Evolutionary conservation across 2,797 vertebrate species (phyloP).

Genomic region (Catharus ustulatus): DNA sequence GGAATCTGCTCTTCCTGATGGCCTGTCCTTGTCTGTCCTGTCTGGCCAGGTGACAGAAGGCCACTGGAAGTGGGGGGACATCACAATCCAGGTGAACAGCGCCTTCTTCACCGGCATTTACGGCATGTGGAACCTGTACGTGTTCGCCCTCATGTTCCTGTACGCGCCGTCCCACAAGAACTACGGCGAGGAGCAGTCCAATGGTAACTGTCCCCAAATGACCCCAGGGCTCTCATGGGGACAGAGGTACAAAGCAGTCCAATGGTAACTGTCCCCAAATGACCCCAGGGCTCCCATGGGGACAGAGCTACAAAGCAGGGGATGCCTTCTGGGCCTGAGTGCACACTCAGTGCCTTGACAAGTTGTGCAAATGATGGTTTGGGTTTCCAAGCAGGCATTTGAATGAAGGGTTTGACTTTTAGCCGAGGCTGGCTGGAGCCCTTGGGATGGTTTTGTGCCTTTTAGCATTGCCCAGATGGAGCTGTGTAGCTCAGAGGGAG

Average conservation of each 20-base stretch:
- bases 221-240: background rate
- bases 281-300: no score
- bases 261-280: no score
- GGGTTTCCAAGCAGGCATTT: background rate
- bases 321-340: background rate
- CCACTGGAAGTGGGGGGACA: conserved; percentile 93
- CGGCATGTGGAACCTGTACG: conserved; percentile 99
- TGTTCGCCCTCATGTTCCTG: conserved; percentile 97
- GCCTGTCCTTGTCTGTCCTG: fast-evolving
- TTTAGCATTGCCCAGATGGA: background rate
- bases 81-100: conserved; percentile 91
- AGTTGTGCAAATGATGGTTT: background rate
- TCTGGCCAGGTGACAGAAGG: conserved; percentile 89
- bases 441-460: background rate
- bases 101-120: conserved; percentile 99
- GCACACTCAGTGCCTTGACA: fast-evolving
- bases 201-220: conserved; percentile 70
- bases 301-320: background rate
- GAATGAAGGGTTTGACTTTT: background rate
- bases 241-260: no score
- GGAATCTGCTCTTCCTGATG: background rate
- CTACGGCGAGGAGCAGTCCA: conserved; percentile 91
- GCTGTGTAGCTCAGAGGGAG: background rate
- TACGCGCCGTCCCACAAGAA: conserved; percentile 97
- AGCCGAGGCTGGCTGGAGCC: background rate